Evolutionary conservation across 1,140 invertebrate genomes (phyloP), one percentile per base, ranked within the genome.

Genomic region (Doryteuthis pealeii): DNA sequence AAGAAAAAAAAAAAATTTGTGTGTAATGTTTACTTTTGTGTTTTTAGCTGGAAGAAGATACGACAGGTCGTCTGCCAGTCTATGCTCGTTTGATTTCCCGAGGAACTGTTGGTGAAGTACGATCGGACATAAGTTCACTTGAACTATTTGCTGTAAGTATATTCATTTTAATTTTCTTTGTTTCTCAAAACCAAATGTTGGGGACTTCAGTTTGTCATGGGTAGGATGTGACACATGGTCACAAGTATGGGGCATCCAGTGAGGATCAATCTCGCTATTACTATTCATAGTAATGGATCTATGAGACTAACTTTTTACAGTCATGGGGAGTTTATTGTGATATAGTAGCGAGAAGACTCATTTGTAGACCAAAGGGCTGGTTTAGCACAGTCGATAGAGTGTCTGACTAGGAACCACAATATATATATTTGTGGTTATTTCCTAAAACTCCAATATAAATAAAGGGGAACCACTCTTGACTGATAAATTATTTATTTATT

Each of bases 91-190:
- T 84, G 15, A 77, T 85, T 18, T 84, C 84, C 18, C 73, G 85
- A 49, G 85, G 85, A 4, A 68, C 80, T 30, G 82, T 84, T 12
- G 80, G 81, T 28, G 82, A 82, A 54, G 71, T 83, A 18, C 68
- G 84, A 28, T 74, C 83, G 14, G 85, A 86, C 73, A 80, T 85
- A n/a, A 84, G 83, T 69, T 84, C 83, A 33, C 31, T 86, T 32
- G 85, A 86, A 76, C 68, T 86, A 30, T 86, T 84, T 76, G 71
- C 77, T 43, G 85, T 85, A 80, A 82, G 82, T 80, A 69, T 30
- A 70, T 45, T 15, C 12, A 30, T 49, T n/a, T 28, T 26, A 43
- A 68, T 45, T 10, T 22, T 70, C 69, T 62, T 35, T 35, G 31
- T 74, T 22, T 73, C 49, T n/a, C 28, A 43, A 15, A 62, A 32